Conservation (phyloP, 2,113 vertebrate species). For the Aldabrachelys gigantea region DNA sequence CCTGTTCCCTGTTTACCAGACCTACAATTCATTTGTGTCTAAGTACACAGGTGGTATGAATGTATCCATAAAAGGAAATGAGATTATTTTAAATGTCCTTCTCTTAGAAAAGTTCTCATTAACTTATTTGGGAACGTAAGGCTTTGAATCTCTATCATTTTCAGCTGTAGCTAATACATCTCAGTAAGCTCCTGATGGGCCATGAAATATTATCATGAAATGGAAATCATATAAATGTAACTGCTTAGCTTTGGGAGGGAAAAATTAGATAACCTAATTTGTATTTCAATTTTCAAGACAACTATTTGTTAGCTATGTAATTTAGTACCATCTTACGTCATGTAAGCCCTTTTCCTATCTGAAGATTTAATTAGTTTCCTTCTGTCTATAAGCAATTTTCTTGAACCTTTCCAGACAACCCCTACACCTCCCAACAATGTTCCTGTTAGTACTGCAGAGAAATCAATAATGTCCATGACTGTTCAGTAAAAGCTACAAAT, state of each 20-base stretch:
- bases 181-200: slow-evolving; percentile 57
- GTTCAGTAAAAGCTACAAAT: slow-evolving; percentile 52
- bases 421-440: slow-evolving; percentile 31
- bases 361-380: slow-evolving; percentile 65
- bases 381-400: slow-evolving; percentile 47
- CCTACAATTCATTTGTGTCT: not conserved
- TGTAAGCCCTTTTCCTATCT: slow-evolving; percentile 55
- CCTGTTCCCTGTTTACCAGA: not conserved
- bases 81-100: not conserved
- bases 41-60: not conserved
- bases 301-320: slow-evolving; percentile 58
- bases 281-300: slow-evolving; percentile 60
- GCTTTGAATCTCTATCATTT: slow-evolving; percentile 30
- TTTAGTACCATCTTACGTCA: slow-evolving; percentile 54
- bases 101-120: not conserved
- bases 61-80: not conserved
- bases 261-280: slow-evolving; percentile 72
- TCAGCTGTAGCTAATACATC: slow-evolving; percentile 11
- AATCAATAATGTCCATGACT: slow-evolving; percentile 65
- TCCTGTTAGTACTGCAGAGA: slow-evolving; percentile 35
- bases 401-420: slow-evolving; percentile 51
- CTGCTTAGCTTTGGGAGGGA: slow-evolving; percentile 37
- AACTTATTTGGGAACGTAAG: slow-evolving; percentile 20
- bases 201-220: slow-evolving; percentile 58
- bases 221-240: slow-evolving; percentile 61